Base-by-base conservation (phyloP, 1,140 invertebrate species). In the Zelostemma sp. region DNA sequence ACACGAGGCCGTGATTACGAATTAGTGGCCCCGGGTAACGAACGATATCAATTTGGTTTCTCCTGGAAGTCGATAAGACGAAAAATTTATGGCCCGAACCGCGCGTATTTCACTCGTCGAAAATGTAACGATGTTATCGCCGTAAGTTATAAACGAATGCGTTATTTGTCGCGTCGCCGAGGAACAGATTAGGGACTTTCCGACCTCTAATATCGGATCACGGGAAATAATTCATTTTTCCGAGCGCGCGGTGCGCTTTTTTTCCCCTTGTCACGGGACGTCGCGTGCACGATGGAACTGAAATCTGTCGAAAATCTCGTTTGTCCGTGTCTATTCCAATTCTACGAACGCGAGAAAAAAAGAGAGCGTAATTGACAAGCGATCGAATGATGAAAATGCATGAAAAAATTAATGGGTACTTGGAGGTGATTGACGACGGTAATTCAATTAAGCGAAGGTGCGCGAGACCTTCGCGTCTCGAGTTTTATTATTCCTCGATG, bases 1-100 rank as follows among this genome's bases (percentile, higher is more conserved):
- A 68, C 50, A 63, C 50, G 43, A 8, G 61, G 65, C 74, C 78
- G 66, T 66, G 71, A 79, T 73, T 63, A 70, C 57, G 72, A 73
- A 78, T 72, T 75, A 72, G 59, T 63, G 41, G 68, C 57, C 54
- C 61, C 46, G 33, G 15, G 9, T 35, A 50, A 35, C 48, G 21
- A 31, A 38, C 48, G 48, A 50, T 50, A 50, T 50, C 48, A 50
- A 50, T 50, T 50, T 33, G 48, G 48, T 35, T 50, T 33, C 48
- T 50, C 48, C 28, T 50, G 31, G 48, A 50, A 50, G 21, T 50
- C 48, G 48, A 50, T 50, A 50, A 50, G 48, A 28, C 12, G 48
- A 50, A 25, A 35, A 16, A 50, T 50, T 50, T 50, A 50, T 16
- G 48, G 15, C 12, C 31, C 12, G 17, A 11, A 35, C 6, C 12